These are phyloP conservation scores for Equus przewalskii DNA, from an alignment of 2,113 vertebrate genomes.

Conservation along the genomic window DNA sequence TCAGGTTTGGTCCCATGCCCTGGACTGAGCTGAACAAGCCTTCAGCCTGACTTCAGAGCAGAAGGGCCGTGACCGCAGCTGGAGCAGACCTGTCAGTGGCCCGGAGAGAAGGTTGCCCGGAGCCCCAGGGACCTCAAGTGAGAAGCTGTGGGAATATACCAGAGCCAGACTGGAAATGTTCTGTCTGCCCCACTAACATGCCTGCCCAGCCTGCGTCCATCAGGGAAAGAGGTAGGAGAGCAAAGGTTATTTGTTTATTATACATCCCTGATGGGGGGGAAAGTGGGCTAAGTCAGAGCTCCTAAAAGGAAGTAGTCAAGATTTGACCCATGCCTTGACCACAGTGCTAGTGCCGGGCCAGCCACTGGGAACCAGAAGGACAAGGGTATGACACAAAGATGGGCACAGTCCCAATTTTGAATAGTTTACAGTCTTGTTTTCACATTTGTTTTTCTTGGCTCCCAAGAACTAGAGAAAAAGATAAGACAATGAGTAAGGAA, in stretches of 20 bases:
- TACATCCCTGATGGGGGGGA: not conserved
- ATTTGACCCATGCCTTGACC: not conserved
- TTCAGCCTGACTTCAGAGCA: not conserved
- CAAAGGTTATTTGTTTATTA: not conserved
- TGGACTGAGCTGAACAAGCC: not conserved
- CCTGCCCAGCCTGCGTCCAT: not conserved
- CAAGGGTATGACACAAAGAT: not conserved
- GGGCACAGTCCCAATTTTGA: not conserved
- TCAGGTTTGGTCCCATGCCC: not conserved
- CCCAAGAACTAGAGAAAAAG: not conserved
- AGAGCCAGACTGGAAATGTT: not conserved
- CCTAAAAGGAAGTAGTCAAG: not conserved
- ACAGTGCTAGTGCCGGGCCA: not conserved
- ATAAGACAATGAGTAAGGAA: not conserved
- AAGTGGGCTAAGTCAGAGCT: not conserved
- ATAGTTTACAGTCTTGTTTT: not conserved
- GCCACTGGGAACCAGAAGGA: not conserved
- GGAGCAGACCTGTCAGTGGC: not conserved
- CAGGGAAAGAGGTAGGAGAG: not conserved
- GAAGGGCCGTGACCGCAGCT: not conserved
- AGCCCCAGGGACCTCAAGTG: not conserved
- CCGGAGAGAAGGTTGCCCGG: not conserved
- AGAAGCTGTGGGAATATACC: not conserved
- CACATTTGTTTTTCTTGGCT: conserved; percentile 13
- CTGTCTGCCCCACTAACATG: not conserved